A percentile compares a stretch with the other conserved stretches of the same genome.
Evolutionary conservation across 2,888 invertebrate genomes (phyloP).

Genomic region (Hypsopygia costalis): DNA sequence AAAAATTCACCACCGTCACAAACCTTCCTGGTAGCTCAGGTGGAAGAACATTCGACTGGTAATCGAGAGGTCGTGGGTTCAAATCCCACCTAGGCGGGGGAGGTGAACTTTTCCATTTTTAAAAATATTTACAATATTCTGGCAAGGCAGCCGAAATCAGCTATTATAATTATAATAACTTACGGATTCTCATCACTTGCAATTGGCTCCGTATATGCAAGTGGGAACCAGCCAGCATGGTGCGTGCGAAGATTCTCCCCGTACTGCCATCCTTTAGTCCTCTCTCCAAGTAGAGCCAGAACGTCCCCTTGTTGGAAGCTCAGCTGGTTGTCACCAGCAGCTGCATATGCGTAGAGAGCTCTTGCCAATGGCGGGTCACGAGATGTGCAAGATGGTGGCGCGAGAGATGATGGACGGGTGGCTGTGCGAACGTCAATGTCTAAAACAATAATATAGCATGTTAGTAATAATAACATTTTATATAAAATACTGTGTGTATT

Average conservation of each 20-base stretch:
- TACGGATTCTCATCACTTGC: constrained; percentile 84
- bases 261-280: constrained; percentile 98
- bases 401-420: constrained; percentile 84
- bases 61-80: no score
- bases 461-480: no score
- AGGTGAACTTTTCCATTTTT: no score
- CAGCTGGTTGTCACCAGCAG: constrained; percentile 94
- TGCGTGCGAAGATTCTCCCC: constrained; percentile 97
- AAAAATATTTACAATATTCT: no score
- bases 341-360: constrained; percentile 94
- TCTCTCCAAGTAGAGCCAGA: constrained; percentile 92
- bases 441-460: constrained; percentile 18
- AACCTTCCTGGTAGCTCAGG: no score
- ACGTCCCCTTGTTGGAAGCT: constrained; percentile 95
- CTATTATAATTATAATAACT: no score
- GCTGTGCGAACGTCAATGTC: constrained; percentile 56
- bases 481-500: no score
- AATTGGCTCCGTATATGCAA: constrained; percentile 94
- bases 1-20: no score
- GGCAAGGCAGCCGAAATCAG: no score
- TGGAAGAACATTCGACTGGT: no score
- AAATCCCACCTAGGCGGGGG: no score
- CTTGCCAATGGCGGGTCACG: constrained; percentile 90
- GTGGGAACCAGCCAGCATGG: constrained; percentile 96
- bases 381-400: constrained; percentile 74